A percentile compares a stretch with the other conserved stretches of the same genome.
These are phyloP conservation scores for Enteromius viviparus DNA, from an alignment of 2,797 vertebrate species.

Conservation along the genomic window DNA sequence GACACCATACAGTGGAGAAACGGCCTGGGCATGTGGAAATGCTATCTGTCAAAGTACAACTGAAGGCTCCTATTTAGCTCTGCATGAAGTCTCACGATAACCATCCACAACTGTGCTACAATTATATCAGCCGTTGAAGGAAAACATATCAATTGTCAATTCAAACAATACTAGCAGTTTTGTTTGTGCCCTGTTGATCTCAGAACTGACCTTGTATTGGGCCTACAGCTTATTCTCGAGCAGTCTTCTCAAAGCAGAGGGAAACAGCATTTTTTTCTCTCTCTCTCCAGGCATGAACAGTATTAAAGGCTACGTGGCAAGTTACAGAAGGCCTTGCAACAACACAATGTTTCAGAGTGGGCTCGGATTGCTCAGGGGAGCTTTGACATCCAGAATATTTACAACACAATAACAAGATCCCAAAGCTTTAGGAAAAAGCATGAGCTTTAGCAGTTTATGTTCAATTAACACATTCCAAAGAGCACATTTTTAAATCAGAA, in stretches of 20 bases:
- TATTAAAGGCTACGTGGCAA: constrained; percentile 36
- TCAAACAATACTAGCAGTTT: constrained; percentile 2
- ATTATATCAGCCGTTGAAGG: constrained; percentile 25
- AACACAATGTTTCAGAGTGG: constrained; percentile 48
- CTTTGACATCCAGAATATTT: constrained; percentile 34
- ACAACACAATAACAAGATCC: constrained; percentile 29
- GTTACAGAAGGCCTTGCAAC: constrained; percentile 37
- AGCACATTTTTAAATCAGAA: not conserved
- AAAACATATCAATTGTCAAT: constrained; percentile 16
- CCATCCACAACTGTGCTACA: not conserved
- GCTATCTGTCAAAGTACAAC: constrained; percentile 2
- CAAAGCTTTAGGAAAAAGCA: not conserved
- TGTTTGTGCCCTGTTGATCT: not conserved
- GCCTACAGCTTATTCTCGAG: constrained; percentile 8
- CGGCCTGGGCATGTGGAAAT: not conserved
- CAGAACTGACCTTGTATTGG: constrained; percentile 6
- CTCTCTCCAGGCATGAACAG: constrained; percentile 9
- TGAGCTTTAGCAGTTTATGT: not conserved
- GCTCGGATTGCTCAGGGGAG: constrained; percentile 29
- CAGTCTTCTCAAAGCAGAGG: not conserved
- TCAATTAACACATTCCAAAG: constrained; percentile 14
- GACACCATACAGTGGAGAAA: constrained; percentile 32
- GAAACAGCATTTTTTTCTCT: constrained; percentile 6
- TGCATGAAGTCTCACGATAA: constrained; percentile 10
- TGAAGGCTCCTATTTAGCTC: constrained; percentile 19